Evolutionary conservation across 2,113 vertebrate genomes (phyloP).

Genomic region (Lichenostomus cassidix): DNA sequence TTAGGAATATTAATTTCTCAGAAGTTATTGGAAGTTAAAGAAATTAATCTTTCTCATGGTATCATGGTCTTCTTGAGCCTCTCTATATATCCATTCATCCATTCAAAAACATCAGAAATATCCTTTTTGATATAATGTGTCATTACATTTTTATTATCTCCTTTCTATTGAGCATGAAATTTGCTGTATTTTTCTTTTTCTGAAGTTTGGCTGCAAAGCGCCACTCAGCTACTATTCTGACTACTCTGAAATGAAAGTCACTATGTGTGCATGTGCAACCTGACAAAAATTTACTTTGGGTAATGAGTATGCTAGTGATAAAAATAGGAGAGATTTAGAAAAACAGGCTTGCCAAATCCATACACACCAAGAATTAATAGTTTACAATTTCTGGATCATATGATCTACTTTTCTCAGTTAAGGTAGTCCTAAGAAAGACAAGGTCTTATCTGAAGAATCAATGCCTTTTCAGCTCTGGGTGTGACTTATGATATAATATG

Average conservation of each 20-base stretch:
- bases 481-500: not conserved
- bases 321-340: not conserved
- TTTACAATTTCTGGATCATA: not conserved
- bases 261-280: not conserved
- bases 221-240: not conserved
- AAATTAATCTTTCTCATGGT: not conserved
- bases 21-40: not conserved
- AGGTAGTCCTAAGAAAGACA: not conserved
- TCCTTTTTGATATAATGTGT: not conserved
- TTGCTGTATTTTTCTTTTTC: not conserved
- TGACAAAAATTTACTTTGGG: not conserved
- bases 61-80: not conserved
- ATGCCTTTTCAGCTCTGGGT: not conserved
- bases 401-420: not conserved
- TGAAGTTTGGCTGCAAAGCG: not conserved
- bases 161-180: not conserved
- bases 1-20: constrained; percentile 7
- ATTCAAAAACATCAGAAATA: not conserved
- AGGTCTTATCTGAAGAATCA: not conserved
- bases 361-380: not conserved
- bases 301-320: not conserved
- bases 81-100: not conserved
- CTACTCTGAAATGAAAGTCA: not conserved
- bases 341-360: not conserved
- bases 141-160: not conserved